These are phyloP conservation scores for Hucho hucho DNA, from an alignment of 2,113 vertebrate genomes.

Conservation along the genomic window DNA sequence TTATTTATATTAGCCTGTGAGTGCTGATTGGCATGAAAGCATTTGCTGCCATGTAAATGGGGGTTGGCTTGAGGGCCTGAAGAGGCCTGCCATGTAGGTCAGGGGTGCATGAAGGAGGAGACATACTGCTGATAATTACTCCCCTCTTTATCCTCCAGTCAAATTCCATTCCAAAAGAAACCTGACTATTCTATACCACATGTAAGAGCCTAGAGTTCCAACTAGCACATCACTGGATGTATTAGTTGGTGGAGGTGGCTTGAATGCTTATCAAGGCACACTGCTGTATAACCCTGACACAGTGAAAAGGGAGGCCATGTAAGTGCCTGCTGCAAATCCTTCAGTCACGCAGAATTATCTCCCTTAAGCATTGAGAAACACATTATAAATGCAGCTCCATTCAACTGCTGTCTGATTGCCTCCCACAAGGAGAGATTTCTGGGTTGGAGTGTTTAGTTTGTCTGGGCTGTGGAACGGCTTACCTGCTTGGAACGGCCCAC, in stretches of 20 bases:
- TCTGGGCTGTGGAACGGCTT: constrained; percentile 6
- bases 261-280: constrained; percentile 58
- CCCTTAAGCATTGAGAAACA: constrained; percentile 42
- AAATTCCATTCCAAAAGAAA: background rate
- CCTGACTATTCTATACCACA: constrained; percentile 7
- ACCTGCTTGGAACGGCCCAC: constrained; percentile 50
- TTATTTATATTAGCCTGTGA: constrained; percentile 42
- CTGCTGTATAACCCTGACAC: constrained; percentile 40
- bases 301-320: constrained; percentile 42
- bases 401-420: constrained; percentile 55
- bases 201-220: constrained; percentile 21
- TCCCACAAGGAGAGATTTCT: constrained; percentile 24
- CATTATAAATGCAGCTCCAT: constrained; percentile 56
- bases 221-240: constrained; percentile 12
- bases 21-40: constrained; percentile 46
- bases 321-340: constrained; percentile 38
- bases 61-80: constrained; percentile 38
- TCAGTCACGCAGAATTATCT: constrained; percentile 48
- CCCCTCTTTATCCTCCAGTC: constrained; percentile 7
- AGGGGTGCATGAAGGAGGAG: constrained; percentile 43
- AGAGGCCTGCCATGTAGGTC: constrained; percentile 47
- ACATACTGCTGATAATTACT: constrained; percentile 41
- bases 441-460: background rate
- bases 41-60: constrained; percentile 54
- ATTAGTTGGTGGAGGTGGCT: constrained; percentile 48